These are phyloP conservation scores for Battus philenor DNA, from an alignment of 1,140 invertebrate species.

Conservation along the genomic window DNA sequence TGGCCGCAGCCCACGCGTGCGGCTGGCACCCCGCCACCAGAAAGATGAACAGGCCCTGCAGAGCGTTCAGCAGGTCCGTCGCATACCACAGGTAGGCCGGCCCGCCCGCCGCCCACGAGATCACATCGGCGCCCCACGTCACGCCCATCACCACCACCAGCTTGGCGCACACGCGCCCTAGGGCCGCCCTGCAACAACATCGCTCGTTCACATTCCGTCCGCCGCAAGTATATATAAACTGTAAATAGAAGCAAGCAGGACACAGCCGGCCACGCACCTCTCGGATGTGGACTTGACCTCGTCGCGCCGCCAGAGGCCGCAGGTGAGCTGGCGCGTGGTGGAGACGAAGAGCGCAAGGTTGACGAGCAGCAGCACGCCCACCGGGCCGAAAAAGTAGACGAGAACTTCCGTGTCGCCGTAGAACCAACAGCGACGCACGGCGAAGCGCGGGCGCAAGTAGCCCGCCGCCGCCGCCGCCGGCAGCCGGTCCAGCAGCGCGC, in stretches of 20 bases:
- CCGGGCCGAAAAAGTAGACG: conserved; percentile 88
- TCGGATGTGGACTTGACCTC: conserved; percentile 91
- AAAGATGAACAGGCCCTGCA: conserved; percentile 93
- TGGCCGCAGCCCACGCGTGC: conserved; percentile 76
- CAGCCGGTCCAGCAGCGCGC: conserved; percentile 81
- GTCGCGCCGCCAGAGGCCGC: conserved; percentile 90
- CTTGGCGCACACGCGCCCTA: conserved; percentile 88
- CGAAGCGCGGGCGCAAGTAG: conserved; percentile 84
- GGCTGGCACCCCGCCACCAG: conserved; percentile 91
- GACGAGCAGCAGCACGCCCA: conserved; percentile 84
- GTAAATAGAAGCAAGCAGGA: no score
- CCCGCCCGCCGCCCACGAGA: conserved; percentile 84
- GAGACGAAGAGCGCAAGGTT: conserved; percentile 87
- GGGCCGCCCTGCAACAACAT: conserved; percentile 78
- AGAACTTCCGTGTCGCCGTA: conserved; percentile 86
- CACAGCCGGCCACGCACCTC: conserved; percentile 70
- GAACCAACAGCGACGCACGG: conserved; percentile 87
- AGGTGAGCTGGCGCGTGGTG: conserved; percentile 89
- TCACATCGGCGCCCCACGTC: conserved; percentile 88
- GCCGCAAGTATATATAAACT: no score
- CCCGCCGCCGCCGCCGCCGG: conserved; percentile 76
- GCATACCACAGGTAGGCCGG: conserved; percentile 87
- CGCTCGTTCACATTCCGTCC: not conserved
- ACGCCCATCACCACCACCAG: conserved; percentile 91
- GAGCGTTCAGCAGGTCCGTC: conserved; percentile 87